A percentile compares a stretch with the other conserved stretches of the same genome.
Conservation (phyloP, 2,113 vertebrate genomes). For the Suricata suricatta region DNA sequence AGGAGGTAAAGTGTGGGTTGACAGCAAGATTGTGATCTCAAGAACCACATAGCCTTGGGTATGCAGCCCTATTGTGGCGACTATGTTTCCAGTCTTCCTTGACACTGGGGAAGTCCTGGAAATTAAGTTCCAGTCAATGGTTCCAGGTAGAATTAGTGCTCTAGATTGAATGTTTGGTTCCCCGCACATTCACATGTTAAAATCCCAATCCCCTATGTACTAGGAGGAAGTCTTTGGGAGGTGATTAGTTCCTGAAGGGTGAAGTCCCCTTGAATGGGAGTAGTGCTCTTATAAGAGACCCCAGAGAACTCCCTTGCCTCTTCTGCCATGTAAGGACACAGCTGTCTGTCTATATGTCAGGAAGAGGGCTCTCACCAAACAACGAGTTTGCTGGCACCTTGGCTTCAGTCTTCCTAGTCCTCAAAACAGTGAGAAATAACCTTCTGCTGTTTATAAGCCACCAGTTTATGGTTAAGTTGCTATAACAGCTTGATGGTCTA, state of each 20-base stretch:
- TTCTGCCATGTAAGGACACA: neutral
- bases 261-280: neutral
- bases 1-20: neutral
- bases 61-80: neutral
- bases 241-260: neutral
- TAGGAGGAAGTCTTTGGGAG: neutral
- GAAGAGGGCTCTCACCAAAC: neutral
- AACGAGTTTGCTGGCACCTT: neutral
- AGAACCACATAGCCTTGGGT: neutral
- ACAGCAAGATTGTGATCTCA: neutral
- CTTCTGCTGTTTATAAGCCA: neutral
- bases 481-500: neutral
- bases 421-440: neutral
- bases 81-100: neutral
- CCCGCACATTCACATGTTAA: neutral
- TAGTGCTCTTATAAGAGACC: neutral
- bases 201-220: neutral
- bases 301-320: neutral
- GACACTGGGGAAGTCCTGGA: neutral
- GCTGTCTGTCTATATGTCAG: neutral
- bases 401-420: neutral
- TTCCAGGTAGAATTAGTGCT: neutral
- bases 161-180: neutral
- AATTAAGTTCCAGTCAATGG: neutral
- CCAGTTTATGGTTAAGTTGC: neutral